Base-by-base conservation (phyloP, 2,888 invertebrate species). In the Caenorhabditis sp. region DNA sequence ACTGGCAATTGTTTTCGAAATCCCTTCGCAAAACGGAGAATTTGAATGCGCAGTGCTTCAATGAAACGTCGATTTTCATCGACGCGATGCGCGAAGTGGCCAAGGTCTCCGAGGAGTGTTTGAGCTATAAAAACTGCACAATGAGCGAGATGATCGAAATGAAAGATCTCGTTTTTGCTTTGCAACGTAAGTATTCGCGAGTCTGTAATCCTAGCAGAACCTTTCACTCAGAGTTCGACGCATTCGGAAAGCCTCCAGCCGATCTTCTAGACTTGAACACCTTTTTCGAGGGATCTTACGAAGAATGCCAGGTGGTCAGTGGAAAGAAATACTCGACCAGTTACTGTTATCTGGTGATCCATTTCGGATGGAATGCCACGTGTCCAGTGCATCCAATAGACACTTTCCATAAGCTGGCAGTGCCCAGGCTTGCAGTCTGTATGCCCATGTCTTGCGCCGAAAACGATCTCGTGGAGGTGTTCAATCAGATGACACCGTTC, bases 181-280 rank as follows among this genome's bases (percentile, higher is more conserved):
- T 77, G 32, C 63, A 66, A 52, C 71, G 77, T 77, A 6, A 41
- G 41, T 17, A 30, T 55, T 39, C 15, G 7, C 22, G 2, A 53
- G 35, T 53, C 13, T n/a, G 17, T 32, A 20, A 26, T 9, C 8
- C 13, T 20, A 20, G 17, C 55, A 22, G 26, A n/a, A n/a, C 24
- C 11, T 4, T 20, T 17, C 43, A 26, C 24, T 55, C 41, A 77
- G 77, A 77, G 37, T 48, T 77, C 9, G 77, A 77, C 39, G 71
- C 77, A 9, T 77, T 77, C 17, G 77, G 77, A 15, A 63, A 71
- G 11, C 56, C 61, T 3, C 77, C 77, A 24, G 32, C 77, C 7
- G 71, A 63, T 9, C 8, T 77, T 24, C 52, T 77, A 0, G 62
- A 77, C 24, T 15, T 66, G 24, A 66, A 59, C 27, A 61, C 70